phyloP scores from a whole-genome alignment of 1,140 invertebrate species.

The Armadillidium nasatum region DNA sequence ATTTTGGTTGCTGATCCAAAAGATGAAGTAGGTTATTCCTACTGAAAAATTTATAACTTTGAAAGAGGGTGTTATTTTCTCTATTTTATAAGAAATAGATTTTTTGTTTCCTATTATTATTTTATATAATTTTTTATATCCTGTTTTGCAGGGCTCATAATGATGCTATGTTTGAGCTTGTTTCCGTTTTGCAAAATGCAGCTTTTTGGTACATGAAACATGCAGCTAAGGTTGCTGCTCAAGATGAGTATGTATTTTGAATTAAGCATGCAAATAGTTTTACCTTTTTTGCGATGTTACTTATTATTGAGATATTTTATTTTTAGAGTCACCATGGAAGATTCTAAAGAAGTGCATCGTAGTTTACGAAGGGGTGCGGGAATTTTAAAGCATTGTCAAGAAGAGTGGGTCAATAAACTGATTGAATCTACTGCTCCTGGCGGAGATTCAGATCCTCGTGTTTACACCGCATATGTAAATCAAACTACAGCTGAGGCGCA shows the following conservation, averaged over 20 bases:
- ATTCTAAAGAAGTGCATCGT: slow-evolving; percentile 65
- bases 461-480: slow-evolving; percentile 62
- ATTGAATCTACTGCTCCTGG: slow-evolving; percentile 53
- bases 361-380: slow-evolving; percentile 63
- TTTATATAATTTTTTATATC: too few relatives aligned
- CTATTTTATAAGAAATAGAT: too few relatives aligned
- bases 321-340: slow-evolving; percentile 59
- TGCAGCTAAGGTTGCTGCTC: slow-evolving; percentile 62
- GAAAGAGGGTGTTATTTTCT: too few relatives aligned
- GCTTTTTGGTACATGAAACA: slow-evolving; percentile 69
- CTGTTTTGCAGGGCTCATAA: slow-evolving; percentile 56
- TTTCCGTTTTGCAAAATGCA: slow-evolving; percentile 61
- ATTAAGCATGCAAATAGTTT: background rate
- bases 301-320: background rate
- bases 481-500: slow-evolving; percentile 69
- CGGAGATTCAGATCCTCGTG: slow-evolving; percentile 60
- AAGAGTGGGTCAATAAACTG: slow-evolving; percentile 49
- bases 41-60: too few relatives aligned
- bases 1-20: too few relatives aligned
- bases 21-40: too few relatives aligned
- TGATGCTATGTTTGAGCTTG: slow-evolving; percentile 62
- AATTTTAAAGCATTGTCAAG: slow-evolving; percentile 58
- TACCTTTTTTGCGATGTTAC: background rate
- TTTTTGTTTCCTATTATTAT: too few relatives aligned
- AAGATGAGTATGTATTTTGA: slow-evolving; percentile 58